A percentile compares a stretch with the other conserved stretches of the same genome.
Evolutionary conservation across 2,797 vertebrate genomes (phyloP).

Genomic region (Enteromius fasciolatus): DNA sequence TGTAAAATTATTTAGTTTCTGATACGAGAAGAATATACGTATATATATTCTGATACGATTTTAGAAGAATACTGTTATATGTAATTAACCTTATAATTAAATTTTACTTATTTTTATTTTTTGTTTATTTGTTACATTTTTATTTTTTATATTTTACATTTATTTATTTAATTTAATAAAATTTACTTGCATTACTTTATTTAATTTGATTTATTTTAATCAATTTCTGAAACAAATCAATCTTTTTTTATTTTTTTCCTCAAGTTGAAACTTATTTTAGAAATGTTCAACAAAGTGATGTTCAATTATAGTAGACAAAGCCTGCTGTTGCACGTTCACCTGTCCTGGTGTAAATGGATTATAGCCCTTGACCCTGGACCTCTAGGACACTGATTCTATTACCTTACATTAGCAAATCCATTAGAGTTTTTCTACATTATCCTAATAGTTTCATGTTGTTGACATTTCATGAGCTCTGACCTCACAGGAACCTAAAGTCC

Average conservation of each 20-base stretch:
- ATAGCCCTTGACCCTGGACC: conserved; percentile 1
- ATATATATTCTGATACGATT: neutral
- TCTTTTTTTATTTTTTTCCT: too few relatives aligned
- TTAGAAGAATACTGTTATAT: neutral
- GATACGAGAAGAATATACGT: too few relatives aligned
- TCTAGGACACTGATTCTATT: neutral
- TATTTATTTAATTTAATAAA: neutral
- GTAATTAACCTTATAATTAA: neutral
- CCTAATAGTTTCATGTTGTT: neutral
- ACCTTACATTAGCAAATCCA: conserved; percentile 1
- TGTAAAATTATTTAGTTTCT: neutral
- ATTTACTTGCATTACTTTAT: neutral
- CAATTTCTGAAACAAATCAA: neutral
- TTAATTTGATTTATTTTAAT: neutral
- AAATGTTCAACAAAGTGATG: neutral
- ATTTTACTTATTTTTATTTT: neutral
- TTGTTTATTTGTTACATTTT: too few relatives aligned
- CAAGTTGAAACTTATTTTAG: too few relatives aligned
- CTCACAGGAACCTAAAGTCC: neutral
- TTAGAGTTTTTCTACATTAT: neutral
- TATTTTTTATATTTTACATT: too few relatives aligned
- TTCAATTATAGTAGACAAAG: neutral
- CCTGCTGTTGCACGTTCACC: neutral
- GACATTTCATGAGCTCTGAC: neutral
- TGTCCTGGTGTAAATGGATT: conserved; percentile 17